A percentile compares a stretch with the other conserved stretches of the same genome.
These are phyloP conservation scores for Rallus limicola DNA, from an alignment of 2,113 vertebrate genomes.

Conservation along the genomic window DNA sequence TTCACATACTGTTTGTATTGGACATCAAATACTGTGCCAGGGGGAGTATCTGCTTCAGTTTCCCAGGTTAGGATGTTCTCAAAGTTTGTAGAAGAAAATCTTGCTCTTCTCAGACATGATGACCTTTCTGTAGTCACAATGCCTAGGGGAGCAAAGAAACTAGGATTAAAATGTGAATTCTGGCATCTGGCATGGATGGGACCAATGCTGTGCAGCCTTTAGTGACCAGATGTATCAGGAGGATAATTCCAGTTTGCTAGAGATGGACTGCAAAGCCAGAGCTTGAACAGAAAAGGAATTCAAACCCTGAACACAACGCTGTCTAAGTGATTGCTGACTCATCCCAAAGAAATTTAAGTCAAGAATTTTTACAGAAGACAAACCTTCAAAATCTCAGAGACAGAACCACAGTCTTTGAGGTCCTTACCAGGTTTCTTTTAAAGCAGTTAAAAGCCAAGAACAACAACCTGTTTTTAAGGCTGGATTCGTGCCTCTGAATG, in stretches of 20 bases:
- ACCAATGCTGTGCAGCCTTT: background rate
- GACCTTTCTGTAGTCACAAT: background rate
- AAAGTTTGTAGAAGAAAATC: slow-evolving; percentile 77
- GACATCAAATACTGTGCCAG: slow-evolving; percentile 68
- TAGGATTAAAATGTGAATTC: background rate
- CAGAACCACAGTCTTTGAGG: background rate
- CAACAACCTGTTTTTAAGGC: background rate
- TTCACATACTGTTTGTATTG: slow-evolving; percentile 72
- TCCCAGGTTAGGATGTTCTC: slow-evolving; percentile 78
- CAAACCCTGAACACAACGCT: background rate
- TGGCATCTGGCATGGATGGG: background rate
- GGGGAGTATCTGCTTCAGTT: background rate
- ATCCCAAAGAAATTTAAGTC: background rate
- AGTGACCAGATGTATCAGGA: background rate
- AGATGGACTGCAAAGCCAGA: background rate
- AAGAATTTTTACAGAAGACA: background rate
- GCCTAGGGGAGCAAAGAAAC: background rate
- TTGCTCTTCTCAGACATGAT: slow-evolving; percentile 36
- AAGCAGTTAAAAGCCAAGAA: background rate
- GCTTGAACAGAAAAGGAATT: background rate
- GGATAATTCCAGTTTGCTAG: background rate
- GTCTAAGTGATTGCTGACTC: background rate
- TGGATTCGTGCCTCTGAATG: background rate
- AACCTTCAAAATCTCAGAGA: background rate
- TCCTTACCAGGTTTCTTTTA: background rate